Conservation (phyloP, 2,113 vertebrate species). For the Telmatochromis sp. region DNA sequence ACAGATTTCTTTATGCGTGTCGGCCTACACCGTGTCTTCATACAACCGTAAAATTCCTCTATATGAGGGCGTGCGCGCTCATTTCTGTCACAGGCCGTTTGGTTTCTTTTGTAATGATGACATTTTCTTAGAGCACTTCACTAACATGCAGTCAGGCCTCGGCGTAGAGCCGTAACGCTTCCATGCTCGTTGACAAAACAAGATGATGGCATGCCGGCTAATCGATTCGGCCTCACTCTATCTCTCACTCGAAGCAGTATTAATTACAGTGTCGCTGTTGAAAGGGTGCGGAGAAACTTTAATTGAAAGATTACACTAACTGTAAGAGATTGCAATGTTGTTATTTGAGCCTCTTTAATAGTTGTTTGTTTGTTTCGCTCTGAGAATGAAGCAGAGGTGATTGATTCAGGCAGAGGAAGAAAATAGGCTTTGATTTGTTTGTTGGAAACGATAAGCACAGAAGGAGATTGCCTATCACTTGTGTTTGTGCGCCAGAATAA, state of each 20-base stretch:
- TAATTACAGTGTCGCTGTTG: constrained; percentile 35
- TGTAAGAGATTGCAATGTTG: constrained; percentile 9
- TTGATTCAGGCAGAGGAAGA: constrained; percentile 13
- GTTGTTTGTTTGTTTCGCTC: neutral
- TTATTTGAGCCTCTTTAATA: constrained; percentile 16
- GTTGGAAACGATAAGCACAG: constrained; percentile 1
- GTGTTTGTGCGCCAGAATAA: neutral
- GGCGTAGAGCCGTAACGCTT: neutral
- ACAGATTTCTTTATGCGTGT: neutral
- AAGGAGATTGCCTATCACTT: neutral
- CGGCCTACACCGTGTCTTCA: neutral
- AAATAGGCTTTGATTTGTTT: constrained; percentile 37
- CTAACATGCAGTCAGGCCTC: neutral
- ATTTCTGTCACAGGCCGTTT: neutral
- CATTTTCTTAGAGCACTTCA: neutral
- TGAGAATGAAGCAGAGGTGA: neutral
- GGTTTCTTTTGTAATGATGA: constrained; percentile 9
- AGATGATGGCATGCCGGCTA: constrained; percentile 6
- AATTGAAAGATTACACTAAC: constrained; percentile 30
- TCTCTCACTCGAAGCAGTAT: constrained; percentile 38
- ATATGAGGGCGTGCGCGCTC: neutral
- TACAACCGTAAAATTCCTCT: neutral
- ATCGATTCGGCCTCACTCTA: constrained; percentile 41
- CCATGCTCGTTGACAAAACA: constrained; percentile 41
- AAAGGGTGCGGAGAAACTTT: constrained; percentile 3